Evolutionary conservation across 2,888 invertebrate genomes (phyloP).

Genomic region (Oligia latruncula): DNA sequence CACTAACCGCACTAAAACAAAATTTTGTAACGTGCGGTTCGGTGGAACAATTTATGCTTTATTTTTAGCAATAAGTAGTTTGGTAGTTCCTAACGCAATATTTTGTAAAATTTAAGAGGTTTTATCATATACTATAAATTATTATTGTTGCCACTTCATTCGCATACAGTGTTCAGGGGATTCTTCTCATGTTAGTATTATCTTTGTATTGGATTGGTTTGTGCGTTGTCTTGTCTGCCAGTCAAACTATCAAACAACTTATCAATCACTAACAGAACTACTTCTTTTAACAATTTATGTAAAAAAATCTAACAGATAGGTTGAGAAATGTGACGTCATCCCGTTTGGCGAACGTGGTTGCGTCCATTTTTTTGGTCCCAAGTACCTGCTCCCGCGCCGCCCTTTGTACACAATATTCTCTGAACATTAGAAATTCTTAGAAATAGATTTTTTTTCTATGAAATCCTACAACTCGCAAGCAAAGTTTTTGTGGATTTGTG

Average conservation of each 20-base stretch:
- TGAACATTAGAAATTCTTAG: slow-evolving; percentile 34
- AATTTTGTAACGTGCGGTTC: too few relatives aligned
- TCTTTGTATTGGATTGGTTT: background rate
- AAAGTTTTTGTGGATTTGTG: slow-evolving; percentile 70
- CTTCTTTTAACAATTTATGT: background rate
- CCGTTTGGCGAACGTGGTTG: background rate
- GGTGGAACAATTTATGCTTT: background rate
- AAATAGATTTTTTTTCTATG: slow-evolving; percentile 76
- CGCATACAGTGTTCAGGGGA: background rate
- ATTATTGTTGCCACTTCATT: background rate
- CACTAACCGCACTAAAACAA: too few relatives aligned
- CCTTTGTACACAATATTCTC: slow-evolving; percentile 22
- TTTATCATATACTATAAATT: background rate
- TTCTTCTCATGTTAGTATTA: background rate
- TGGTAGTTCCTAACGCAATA: background rate
- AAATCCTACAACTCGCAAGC: slow-evolving; percentile 78
- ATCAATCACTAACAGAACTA: background rate
- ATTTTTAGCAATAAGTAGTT: slow-evolving; percentile 6
- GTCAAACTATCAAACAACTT: background rate
- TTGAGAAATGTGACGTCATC: slow-evolving; percentile 9
- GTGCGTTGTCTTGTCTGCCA: background rate
- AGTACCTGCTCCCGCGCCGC: slow-evolving; percentile 43
- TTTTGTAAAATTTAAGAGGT: background rate
- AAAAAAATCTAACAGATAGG: background rate
- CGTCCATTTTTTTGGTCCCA: slow-evolving; percentile 26